Conservation (phyloP, 2,888 invertebrate species). For the Stenurella melanura region DNA sequence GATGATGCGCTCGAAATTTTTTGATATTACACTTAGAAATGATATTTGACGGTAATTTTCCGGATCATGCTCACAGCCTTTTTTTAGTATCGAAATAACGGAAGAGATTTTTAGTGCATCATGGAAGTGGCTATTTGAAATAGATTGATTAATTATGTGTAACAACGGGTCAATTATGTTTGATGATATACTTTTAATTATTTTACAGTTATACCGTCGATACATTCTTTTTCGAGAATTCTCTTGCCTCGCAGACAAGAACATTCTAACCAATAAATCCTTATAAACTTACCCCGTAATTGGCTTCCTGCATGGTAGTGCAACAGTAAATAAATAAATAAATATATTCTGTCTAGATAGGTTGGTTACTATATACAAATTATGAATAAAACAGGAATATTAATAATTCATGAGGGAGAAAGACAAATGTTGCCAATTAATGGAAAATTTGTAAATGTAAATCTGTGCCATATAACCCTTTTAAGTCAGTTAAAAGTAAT, state of each 20-base stretch:
- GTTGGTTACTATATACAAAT: conserved; percentile 17
- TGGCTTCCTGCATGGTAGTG: neutral
- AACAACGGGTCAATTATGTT: no score
- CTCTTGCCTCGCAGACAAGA: neutral
- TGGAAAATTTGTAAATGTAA: conserved; percentile 39
- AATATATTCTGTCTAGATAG: conserved; percentile 1
- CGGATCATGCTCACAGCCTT: no score
- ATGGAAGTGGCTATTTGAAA: no score
- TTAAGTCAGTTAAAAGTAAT: conserved; percentile 12
- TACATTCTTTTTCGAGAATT: no score
- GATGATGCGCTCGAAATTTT: no score
- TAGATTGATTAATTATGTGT: no score
- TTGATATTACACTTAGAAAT: no score
- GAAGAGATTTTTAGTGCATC: no score
- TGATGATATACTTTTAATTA: no score
- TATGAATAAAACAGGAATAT: conserved; percentile 27
- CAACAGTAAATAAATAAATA: conserved; percentile 3
- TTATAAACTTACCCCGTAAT: neutral
- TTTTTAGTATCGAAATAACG: no score
- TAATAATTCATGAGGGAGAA: conserved; percentile 35
- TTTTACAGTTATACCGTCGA: no score
- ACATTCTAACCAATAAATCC: neutral
- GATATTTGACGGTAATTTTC: no score
- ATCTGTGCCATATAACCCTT: conserved; percentile 34
- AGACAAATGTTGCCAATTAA: conserved; percentile 36